Evolutionary conservation across 2,797 vertebrate genomes (phyloP), one percentile per base, ranked within the genome.

Genomic region (Botia kubotai): DNA sequence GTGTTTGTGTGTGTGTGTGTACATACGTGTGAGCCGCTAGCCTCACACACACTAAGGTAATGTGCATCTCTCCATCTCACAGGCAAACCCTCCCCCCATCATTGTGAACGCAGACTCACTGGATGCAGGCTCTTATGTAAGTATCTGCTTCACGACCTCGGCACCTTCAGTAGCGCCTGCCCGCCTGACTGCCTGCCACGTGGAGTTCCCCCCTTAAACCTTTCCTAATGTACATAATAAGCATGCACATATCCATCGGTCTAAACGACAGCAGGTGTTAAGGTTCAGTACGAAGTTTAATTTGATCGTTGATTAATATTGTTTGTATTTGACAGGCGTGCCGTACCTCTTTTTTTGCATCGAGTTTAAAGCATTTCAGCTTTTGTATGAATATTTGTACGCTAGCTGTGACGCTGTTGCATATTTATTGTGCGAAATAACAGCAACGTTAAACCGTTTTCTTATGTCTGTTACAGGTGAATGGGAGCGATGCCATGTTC

Each of bases 401-500:
- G 62, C 13, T 62, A 14, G 52, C 23, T 72, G 26, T 79, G 57
- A 52, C 39, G 33, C 4, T 39, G 36, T 39, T 33, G 33, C 33
- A 33, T 33, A 3, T 26, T 33, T 33, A 46, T 46, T 2, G 43
- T 46, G 43, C 39, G 43, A 46, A 46, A 46, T 46, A 46, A 8
- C 43, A 10, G 10, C 10, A 1, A n/a, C 65, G n/a, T 79, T 33
- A 33, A 43, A 63, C 43, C 11, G 10, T 77, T 65, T 77, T 82
- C 21, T 81, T 88, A 86, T 86, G 16, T 86, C 71, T 88, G 79
- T 89, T 52, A 79, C 93, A 99, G 98, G 97, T 99, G 86, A 99
- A 99, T 46, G 97, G 98, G 88, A 98, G 97, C 0, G 98, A 99
- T 92, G 97, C 96, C 85, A 97, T 98, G 95, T 99, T 96, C 89